These are phyloP conservation scores for Istiophorus platypterus DNA, from an alignment of 2,113 vertebrate species.

Conservation along the genomic window DNA sequence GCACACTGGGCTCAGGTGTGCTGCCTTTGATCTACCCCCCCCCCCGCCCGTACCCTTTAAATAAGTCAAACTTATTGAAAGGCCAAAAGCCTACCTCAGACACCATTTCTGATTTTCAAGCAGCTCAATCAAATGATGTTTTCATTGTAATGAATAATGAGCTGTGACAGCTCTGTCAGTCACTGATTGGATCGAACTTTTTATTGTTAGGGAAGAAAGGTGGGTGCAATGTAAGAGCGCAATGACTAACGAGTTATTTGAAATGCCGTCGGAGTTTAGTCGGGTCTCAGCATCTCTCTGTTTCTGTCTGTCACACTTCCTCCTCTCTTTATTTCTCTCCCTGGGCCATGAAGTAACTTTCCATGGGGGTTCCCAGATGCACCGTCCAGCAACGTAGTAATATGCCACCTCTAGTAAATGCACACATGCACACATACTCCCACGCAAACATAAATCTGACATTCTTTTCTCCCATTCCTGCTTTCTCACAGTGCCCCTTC, in stretches of 20 bases:
- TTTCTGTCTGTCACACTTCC: constrained; percentile 1
- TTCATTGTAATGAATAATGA: constrained; percentile 55
- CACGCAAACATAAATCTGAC: not conserved
- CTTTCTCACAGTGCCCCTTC: constrained; percentile 4
- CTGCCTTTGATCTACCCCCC: too few relatives aligned
- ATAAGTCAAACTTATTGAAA: too few relatives aligned
- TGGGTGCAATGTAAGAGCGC: constrained; percentile 43
- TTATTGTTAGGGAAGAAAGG: constrained; percentile 23
- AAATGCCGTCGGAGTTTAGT: constrained; percentile 37
- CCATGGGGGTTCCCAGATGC: not conserved
- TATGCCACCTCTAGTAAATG: not conserved
- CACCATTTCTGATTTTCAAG: constrained; percentile 37
- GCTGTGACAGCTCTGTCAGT: constrained; percentile 39
- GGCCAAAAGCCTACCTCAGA: constrained; percentile 24
- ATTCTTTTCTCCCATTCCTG: not conserved
- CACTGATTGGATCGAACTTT: constrained; percentile 40
- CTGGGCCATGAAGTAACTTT: constrained; percentile 24
- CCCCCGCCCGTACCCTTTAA: too few relatives aligned
- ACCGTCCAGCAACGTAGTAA: not conserved
- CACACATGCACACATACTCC: not conserved
- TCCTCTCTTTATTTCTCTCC: constrained; percentile 2
- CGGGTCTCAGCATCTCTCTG: constrained; percentile 4
- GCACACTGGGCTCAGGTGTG: too few relatives aligned
- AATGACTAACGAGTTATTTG: constrained; percentile 59
- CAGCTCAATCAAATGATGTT: constrained; percentile 49